A percentile compares a stretch with the other conserved stretches of the same genome.
Evolutionary conservation across 2,113 vertebrate genomes (phyloP).

Genomic region (Pipra filicauda): DNA sequence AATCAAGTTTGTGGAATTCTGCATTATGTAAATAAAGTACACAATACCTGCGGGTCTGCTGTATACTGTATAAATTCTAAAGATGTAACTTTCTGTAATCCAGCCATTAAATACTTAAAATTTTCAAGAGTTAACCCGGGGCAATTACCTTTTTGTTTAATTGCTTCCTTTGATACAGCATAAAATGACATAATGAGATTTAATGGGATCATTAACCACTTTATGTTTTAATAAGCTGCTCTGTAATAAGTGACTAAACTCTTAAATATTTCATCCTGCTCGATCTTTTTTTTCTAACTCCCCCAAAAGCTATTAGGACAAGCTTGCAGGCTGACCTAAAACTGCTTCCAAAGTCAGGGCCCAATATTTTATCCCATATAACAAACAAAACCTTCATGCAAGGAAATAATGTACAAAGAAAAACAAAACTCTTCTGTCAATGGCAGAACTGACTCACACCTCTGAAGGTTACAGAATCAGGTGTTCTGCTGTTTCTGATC

Average conservation of each 20-base stretch:
- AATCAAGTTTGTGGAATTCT: not conserved
- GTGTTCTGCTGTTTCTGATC: not conserved
- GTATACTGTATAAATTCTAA: not conserved
- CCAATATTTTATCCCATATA: not conserved
- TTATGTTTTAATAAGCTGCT: slow-evolving; percentile 39
- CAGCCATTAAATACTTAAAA: slow-evolving; percentile 17
- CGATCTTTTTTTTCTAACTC: not conserved
- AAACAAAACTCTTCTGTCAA: not conserved
- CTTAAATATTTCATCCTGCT: slow-evolving; percentile 4
- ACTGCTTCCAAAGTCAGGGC: not conserved
- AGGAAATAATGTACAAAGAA: not conserved
- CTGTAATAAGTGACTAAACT: slow-evolving; percentile 10
- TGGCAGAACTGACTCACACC: not conserved
- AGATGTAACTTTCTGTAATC: slow-evolving; percentile 13
- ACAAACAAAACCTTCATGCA: not conserved
- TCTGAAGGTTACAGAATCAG: not conserved
- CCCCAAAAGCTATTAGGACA: not conserved
- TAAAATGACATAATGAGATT: slow-evolving; percentile 46
- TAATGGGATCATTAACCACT: slow-evolving; percentile 56
- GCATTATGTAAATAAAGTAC: not conserved
- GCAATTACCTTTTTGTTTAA: slow-evolving; percentile 46
- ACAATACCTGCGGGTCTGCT: not conserved
- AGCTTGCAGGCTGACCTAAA: not conserved
- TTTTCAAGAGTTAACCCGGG: slow-evolving; percentile 29
- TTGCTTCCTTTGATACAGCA: slow-evolving; percentile 43